Conservation (phyloP, 2,888 invertebrate genomes). For the Protula sp. region DNA sequence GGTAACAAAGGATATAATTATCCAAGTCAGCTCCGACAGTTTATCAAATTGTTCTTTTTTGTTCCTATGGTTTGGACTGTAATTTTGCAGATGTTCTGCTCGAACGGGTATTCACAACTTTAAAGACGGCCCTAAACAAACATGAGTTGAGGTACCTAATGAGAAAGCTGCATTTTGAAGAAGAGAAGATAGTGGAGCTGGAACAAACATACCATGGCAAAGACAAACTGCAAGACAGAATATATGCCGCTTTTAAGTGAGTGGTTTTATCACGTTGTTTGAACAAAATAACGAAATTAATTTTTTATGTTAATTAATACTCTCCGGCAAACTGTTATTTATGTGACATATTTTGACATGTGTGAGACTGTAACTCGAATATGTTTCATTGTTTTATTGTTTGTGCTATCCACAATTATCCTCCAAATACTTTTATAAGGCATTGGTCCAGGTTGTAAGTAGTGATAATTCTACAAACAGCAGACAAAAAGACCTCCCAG, state of each 20-base stretch:
- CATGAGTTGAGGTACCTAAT: constrained; percentile 43
- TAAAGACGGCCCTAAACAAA: constrained; percentile 38
- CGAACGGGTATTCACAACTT: constrained; percentile 36
- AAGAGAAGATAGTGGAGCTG: constrained; percentile 40
- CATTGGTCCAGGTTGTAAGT: no score
- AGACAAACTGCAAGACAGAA: constrained; percentile 38
- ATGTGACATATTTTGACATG: no score
- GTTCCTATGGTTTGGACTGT: neutral
- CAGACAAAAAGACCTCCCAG: no score
- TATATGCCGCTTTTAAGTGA: neutral
- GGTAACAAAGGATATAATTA: no score
- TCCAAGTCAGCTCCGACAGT: no score
- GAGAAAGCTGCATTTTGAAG: constrained; percentile 42
- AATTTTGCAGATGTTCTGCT: constrained; percentile 35
- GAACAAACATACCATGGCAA: constrained; percentile 43
- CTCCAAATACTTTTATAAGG: no score
- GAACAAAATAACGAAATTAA: neutral
- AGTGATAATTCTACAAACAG: no score
- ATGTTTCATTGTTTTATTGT: no score
- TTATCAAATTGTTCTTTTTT: no score
- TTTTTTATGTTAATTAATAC: neutral
- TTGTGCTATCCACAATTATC: no score
- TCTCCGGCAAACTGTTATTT: neutral
- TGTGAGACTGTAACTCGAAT: no score
- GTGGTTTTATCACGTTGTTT: neutral